These are phyloP conservation scores for Notodonta ziczac DNA, from an alignment of 2,888 invertebrate genomes.

Conservation along the genomic window DNA sequence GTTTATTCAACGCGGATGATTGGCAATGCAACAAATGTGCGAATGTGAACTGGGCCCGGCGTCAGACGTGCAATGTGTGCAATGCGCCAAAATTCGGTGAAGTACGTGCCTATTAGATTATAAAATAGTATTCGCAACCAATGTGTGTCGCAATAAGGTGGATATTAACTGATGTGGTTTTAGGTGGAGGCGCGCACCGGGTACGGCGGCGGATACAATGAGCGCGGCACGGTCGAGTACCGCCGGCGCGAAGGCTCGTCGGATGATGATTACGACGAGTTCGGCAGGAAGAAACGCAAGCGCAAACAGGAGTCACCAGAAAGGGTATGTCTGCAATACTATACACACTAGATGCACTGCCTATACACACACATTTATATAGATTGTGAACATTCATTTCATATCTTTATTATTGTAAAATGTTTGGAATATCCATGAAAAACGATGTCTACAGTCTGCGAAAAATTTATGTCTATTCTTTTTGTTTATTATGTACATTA, in stretches of 20 bases:
- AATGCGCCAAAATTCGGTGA: conserved; percentile 99
- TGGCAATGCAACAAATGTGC: conserved; percentile 99
- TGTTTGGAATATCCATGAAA: neutral
- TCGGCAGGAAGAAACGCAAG: conserved; percentile 88
- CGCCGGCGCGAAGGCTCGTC: conserved; percentile 93
- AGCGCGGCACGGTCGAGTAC: conserved; percentile 98
- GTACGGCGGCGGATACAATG: conserved; percentile 97
- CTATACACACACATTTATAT: conserved; percentile 6
- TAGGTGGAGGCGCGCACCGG: conserved; percentile 89
- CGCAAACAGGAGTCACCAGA: conserved; percentile 61
- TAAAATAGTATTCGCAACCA: neutral
- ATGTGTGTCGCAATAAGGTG: conserved; percentile 4
- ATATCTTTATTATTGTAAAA: neutral
- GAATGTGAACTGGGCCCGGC: conserved; percentile 99
- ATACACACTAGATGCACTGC: too few relatives aligned
- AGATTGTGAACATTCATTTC: neutral
- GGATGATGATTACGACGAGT: conserved; percentile 98
- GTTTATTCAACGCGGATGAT: conserved; percentile 98
- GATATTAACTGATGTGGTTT: conserved; percentile 31
- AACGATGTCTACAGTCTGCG: neutral
- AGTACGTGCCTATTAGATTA: conserved; percentile 65
- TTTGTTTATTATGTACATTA: neutral
- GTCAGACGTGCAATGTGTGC: conserved; percentile 98
- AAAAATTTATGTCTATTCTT: neutral
- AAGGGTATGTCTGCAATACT: conserved; percentile 42